These are phyloP conservation scores for Peromyscus polionotus DNA, from an alignment of 2,113 vertebrate genomes.

Conservation along the genomic window DNA sequence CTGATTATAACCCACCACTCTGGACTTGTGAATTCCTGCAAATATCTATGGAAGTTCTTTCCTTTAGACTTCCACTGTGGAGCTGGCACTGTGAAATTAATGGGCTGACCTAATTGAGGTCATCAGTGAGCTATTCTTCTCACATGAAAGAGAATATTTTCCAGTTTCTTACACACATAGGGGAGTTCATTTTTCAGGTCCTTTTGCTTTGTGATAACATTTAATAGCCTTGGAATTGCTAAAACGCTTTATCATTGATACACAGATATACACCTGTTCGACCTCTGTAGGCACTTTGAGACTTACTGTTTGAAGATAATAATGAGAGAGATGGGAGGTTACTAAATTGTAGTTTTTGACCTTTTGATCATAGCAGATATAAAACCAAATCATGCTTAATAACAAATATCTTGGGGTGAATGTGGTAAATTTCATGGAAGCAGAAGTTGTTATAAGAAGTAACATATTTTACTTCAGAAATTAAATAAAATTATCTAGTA, in stretches of 20 bases:
- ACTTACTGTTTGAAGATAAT: conserved; percentile 19
- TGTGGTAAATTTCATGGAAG: neutral
- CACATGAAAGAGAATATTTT: conserved; percentile 46
- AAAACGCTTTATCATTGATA: conserved; percentile 11
- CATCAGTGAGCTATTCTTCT: conserved; percentile 65
- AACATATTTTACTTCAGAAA: conserved; percentile 39
- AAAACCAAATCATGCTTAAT: neutral
- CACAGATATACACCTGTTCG: neutral
- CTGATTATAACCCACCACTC: conserved; percentile 34
- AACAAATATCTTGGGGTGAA: neutral
- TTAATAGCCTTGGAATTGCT: conserved; percentile 50
- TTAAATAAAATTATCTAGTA: neutral
- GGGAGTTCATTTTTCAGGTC: conserved; percentile 23
- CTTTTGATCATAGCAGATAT: neutral
- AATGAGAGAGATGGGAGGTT: conserved; percentile 7
- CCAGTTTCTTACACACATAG: conserved; percentile 21
- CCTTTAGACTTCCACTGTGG: neutral
- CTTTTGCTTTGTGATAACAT: conserved; percentile 18
- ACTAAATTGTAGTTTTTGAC: conserved; percentile 8
- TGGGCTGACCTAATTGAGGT: conserved; percentile 50
- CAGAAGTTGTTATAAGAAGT: neutral
- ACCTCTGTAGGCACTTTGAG: neutral
- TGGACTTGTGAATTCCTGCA: conserved; percentile 30
- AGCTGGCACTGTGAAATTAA: conserved; percentile 71
- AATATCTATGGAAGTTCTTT: conserved; percentile 12